These are phyloP conservation scores for Drosophila albomicans DNA, from an alignment of 1,140 invertebrate species.

Conservation along the genomic window DNA sequence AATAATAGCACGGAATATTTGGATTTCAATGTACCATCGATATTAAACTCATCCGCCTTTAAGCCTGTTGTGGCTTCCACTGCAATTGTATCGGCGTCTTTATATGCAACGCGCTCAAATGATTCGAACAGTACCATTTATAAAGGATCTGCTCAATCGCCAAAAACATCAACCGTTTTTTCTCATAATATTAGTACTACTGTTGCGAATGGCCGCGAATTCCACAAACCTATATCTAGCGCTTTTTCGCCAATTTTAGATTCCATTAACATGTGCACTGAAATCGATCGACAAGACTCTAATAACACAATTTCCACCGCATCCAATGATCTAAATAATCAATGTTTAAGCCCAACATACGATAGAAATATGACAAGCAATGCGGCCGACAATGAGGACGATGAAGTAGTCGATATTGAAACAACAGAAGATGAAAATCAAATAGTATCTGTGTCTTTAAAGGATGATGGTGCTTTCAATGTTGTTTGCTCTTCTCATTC, in stretches of 20 bases:
- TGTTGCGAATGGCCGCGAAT: constrained; percentile 32
- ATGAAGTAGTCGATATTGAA: constrained; percentile 88
- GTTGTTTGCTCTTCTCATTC: constrained; percentile 19
- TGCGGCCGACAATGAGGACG: constrained; percentile 87
- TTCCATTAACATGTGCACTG: constrained; percentile 22
- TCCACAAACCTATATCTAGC: constrained; percentile 1
- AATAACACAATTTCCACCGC: constrained; percentile 34
- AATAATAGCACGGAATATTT: constrained; percentile 24
- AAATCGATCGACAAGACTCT: constrained; percentile 28
- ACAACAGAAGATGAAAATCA: constrained; percentile 86
- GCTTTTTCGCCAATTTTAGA: constrained; percentile 40
- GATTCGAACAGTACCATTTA: constrained; percentile 53
- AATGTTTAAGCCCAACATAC: not conserved
- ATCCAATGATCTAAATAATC: not conserved
- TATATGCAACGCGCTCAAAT: constrained; percentile 60
- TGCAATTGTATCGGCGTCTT: constrained; percentile 62
- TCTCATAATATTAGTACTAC: constrained; percentile 45
- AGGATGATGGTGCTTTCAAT: constrained; percentile 21
- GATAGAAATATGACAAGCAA: constrained; percentile 50
- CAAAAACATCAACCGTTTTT: constrained; percentile 84
- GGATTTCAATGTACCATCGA: constrained; percentile 63
- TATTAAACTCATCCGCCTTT: constrained; percentile 87
- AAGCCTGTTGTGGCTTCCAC: constrained; percentile 86
- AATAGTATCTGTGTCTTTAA: constrained; percentile 1
- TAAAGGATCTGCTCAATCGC: constrained; percentile 77